phyloP scores from a whole-genome alignment of 2,797 vertebrate genomes.

The Mastacembelus armatus region DNA sequence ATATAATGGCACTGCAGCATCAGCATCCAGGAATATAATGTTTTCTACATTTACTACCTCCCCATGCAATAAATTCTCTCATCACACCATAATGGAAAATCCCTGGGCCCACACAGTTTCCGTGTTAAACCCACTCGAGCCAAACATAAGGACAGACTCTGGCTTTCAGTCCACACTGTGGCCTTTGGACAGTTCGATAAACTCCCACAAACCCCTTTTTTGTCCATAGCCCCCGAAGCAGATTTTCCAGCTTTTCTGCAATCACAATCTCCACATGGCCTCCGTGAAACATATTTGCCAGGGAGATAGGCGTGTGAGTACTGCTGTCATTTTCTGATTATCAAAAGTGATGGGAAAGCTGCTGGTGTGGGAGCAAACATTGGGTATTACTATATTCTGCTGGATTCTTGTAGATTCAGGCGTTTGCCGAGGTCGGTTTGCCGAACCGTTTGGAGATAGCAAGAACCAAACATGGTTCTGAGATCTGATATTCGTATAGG shows the following conservation, averaged over 20 bases:
- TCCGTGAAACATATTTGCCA: conserved; percentile 61
- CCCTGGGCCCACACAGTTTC: conserved; percentile 47
- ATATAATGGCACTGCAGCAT: neutral
- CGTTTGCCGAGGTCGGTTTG: conserved; percentile 27
- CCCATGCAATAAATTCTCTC: conserved; percentile 31
- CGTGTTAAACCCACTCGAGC: conserved; percentile 57
- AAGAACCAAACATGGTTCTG: conserved; percentile 13
- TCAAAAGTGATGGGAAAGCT: conserved; percentile 72
- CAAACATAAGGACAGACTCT: conserved; percentile 53
- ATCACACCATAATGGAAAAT: conserved; percentile 43
- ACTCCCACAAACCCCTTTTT: conserved; percentile 67
- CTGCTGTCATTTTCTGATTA: conserved; percentile 75
- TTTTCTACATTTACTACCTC: too few relatives aligned
- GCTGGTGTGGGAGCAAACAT: conserved; percentile 52
- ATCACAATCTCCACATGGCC: conserved; percentile 68
- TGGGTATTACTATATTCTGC: conserved; percentile 42
- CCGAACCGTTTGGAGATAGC: conserved; percentile 25
- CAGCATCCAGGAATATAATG: neutral
- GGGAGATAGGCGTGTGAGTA: conserved; percentile 69
- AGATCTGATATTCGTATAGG: conserved; percentile 14
- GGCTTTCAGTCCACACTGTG: conserved; percentile 41
- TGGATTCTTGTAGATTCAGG: conserved; percentile 20
- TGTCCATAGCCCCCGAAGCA: conserved; percentile 47
- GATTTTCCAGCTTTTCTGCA: conserved; percentile 66
- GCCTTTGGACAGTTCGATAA: conserved; percentile 70